Conservation (phyloP, 2,797 vertebrate species). For the Notamacropus eugenii region DNA sequence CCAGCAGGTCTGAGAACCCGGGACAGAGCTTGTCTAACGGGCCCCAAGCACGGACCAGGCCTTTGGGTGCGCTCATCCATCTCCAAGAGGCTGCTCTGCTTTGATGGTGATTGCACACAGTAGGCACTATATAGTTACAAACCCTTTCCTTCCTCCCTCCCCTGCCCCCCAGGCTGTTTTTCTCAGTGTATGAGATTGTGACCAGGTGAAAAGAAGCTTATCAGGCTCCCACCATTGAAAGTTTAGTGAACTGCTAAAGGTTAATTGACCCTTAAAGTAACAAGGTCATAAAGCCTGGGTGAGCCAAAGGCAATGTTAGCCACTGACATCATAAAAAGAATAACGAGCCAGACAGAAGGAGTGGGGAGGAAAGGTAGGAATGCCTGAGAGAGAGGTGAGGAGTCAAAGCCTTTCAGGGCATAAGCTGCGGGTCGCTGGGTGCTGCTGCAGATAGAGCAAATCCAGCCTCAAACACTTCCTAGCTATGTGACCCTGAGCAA, state of each 20-base stretch:
- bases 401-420: neutral
- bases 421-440: neutral
- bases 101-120: too few relatives aligned
- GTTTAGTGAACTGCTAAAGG: slow-evolving; percentile 64
- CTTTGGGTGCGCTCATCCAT: too few relatives aligned
- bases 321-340: too few relatives aligned
- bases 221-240: slow-evolving; percentile 69
- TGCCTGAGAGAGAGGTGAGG: neutral
- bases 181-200: slow-evolving; percentile 61
- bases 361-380: neutral
- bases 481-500: neutral
- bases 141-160: too few relatives aligned
- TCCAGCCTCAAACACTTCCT: neutral
- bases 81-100: too few relatives aligned
- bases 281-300: slow-evolving; percentile 61
- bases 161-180: slow-evolving; percentile 16
- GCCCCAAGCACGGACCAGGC: too few relatives aligned
- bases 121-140: too few relatives aligned
- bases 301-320: slow-evolving; percentile 13
- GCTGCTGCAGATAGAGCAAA: neutral
- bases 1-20: too few relatives aligned
- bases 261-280: slow-evolving; percentile 49
- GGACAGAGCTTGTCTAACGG: too few relatives aligned
- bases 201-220: slow-evolving; percentile 36
- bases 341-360: too few relatives aligned